Conservation (phyloP, 2,113 vertebrate species). For the Columba janthina region DNA sequence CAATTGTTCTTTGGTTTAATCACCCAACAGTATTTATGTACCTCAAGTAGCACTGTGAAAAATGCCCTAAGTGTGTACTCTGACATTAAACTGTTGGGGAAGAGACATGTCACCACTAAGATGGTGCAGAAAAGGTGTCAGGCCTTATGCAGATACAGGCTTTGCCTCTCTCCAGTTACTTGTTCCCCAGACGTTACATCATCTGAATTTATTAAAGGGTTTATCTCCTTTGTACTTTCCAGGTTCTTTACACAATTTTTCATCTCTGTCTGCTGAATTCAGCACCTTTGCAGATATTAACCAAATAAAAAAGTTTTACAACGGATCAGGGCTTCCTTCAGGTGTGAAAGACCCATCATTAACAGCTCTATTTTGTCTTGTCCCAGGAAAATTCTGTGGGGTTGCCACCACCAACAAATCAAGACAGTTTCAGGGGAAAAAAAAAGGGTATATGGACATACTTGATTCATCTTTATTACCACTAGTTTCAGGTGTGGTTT, state of each 20-base stretch:
- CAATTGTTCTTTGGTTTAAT: too few species aligned
- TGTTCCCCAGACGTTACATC: neutral
- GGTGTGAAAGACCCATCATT: neutral
- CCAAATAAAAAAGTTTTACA: neutral
- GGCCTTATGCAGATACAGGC: neutral
- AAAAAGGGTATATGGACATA: neutral
- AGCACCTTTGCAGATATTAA: neutral
- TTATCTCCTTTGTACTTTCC: neutral
- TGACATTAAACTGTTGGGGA: rapidly evolving
- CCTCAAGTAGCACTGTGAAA: neutral
- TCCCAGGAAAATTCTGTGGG: neutral
- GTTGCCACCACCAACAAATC: neutral
- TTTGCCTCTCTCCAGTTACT: neutral
- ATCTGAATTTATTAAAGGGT: neutral
- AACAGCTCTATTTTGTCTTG: neutral
- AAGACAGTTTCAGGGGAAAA: neutral
- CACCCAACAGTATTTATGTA: neutral
- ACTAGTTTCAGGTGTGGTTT: neutral
- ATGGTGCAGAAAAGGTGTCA: neutral
- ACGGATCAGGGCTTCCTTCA: neutral
- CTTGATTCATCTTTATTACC: neutral
- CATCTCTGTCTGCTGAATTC: neutral
- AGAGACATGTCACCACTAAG: neutral
- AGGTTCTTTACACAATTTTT: neutral
- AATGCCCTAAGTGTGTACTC: neutral